phyloP scores from a whole-genome alignment of 1,140 invertebrate genomes.

The Asobara japonica region DNA sequence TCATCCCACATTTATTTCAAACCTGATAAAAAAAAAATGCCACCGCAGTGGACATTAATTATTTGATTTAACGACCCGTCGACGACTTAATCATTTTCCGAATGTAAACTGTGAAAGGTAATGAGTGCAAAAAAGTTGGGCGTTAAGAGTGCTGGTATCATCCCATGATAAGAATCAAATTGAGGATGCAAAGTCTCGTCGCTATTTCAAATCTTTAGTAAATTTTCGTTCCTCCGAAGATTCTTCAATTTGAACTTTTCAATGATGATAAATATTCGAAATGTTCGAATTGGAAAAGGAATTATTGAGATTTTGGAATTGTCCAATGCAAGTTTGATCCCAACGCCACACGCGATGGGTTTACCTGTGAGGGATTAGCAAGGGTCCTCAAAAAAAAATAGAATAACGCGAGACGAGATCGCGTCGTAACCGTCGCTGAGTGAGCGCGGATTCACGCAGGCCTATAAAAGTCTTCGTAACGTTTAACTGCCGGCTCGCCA shows the following conservation, averaged over 20 bases:
- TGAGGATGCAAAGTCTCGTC: too few relatives aligned
- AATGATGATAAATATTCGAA: too few relatives aligned
- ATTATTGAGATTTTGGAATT: too few relatives aligned
- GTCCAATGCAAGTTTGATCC: too few relatives aligned
- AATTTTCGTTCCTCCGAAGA: too few relatives aligned
- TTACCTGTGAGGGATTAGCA: not conserved
- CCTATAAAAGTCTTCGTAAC: conserved; percentile 51
- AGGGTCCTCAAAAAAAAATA: conserved; percentile 14
- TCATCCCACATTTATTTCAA: not conserved
- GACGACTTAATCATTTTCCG: not conserved
- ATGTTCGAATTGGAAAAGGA: too few relatives aligned
- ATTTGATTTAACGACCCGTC: not conserved
- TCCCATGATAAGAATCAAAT: not conserved
- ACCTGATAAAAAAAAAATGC: not conserved
- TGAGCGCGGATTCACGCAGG: conserved; percentile 43
- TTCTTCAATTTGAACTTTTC: not conserved
- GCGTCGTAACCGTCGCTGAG: conserved; percentile 35
- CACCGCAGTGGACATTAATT: not conserved
- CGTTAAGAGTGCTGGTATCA: not conserved
- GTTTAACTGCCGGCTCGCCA: conserved; percentile 47
- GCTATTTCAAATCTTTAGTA: not conserved
- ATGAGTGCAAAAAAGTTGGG: not conserved
- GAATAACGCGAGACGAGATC: conserved; percentile 22
- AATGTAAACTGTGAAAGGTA: not conserved
- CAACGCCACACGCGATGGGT: not conserved